Evolutionary conservation across 1,140 invertebrate species (phyloP), one percentile per base, ranked within the genome.

Genomic region (Panulirus ornatus): DNA sequence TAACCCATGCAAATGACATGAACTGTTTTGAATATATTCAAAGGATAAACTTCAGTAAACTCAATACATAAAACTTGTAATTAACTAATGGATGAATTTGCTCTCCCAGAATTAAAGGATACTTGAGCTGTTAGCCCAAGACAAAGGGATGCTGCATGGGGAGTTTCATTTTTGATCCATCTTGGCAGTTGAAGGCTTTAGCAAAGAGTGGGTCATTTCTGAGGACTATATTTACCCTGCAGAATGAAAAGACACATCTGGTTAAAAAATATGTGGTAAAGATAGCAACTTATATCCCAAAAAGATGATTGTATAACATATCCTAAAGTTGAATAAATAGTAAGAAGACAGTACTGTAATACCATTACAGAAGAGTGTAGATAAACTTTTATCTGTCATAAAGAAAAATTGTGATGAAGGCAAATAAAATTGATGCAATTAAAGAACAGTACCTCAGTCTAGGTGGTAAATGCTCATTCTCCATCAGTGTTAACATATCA

Each of bases 181-280:
- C 5, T 42, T 34, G 58, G 54, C 81, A 84, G 40, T 30, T 70
- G 54, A 84, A 84, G 36, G 81, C 81, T 27, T 70, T 22, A 16
- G 81, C 66, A 70, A 84, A 84, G 14, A 70, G 81, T 27, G 81
- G 81, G 11, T 83, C 81, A 70, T 84, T 84, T 40, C 42, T 27
- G 1, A 84, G 63, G 19, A 84, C 19, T 14, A 70, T 22, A 1
- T 84, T 84, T 6, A 83, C 38, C 27, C 81, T 84, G 76, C 2
- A 76, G 6, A n/a, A n/a, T n/a, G 22, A 40, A 75, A 75, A 75
- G 40, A 75, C 2, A 40, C 1, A 40, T 22, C 8, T 6, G 22
- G 42, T 47, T 30, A 47, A 42, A 22, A 22, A 8, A 3, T 36
- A 6, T n/a, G 22, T 75, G 30, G 34, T 40, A 42, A 42, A 19